Evolutionary conservation across 2,797 vertebrate species (phyloP).

Genomic region (Octomys mimax): DNA sequence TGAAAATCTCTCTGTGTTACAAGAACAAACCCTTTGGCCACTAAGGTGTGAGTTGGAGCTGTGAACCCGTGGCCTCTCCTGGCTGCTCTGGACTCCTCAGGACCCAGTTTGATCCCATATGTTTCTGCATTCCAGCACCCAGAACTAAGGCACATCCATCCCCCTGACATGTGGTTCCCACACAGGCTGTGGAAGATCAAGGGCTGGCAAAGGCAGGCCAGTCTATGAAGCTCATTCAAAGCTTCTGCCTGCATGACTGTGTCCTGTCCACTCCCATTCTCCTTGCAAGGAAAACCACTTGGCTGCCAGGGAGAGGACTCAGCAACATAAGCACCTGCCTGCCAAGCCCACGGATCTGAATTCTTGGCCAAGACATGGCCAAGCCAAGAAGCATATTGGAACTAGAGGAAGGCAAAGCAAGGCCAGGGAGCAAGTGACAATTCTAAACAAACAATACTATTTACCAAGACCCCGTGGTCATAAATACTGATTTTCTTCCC

Average conservation of each 20-base stretch:
- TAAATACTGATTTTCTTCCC: background rate
- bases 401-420: background rate
- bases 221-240: background rate
- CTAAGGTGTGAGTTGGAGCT: background rate
- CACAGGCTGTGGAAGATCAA: background rate
- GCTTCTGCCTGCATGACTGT: background rate
- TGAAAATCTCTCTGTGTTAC: background rate
- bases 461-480: background rate
- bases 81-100: background rate
- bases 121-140: background rate
- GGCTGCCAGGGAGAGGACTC: background rate
- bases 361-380: background rate
- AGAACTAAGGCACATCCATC: background rate
- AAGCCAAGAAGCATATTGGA: background rate
- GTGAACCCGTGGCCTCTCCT: background rate
- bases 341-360: too few relatives aligned
- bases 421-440: background rate
- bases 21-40: background rate
- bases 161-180: background rate
- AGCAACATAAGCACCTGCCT: too few relatives aligned
- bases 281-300: background rate
- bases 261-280: background rate
- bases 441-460: background rate
- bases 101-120: background rate
- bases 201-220: background rate